Evolutionary conservation across 2,113 vertebrate species (phyloP).

Genomic region (Coptodon bakossiorum): DNA sequence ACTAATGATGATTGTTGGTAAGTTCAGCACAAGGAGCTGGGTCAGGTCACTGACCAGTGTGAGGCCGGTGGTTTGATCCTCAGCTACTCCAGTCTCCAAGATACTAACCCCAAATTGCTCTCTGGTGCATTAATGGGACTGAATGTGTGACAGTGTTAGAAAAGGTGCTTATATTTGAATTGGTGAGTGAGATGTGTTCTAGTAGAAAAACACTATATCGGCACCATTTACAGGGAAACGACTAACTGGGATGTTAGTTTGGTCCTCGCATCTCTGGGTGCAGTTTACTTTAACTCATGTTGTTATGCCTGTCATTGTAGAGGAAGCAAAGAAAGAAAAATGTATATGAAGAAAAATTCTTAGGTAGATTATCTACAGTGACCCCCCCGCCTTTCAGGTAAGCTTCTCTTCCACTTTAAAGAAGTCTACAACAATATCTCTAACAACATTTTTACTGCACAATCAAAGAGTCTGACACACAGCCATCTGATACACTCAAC

Average conservation of each 20-base stretch:
- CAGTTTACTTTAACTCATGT: background rate
- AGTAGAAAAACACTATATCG: background rate
- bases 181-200: background rate
- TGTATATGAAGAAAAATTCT: background rate
- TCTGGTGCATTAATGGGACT: background rate
- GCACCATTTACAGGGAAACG: background rate
- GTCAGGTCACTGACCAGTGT: background rate
- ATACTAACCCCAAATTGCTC: rapidly evolving
- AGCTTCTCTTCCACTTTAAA: background rate
- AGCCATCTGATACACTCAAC: rapidly evolving
- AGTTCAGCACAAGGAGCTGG: background rate
- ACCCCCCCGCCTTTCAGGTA: background rate
- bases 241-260: background rate
- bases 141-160: background rate
- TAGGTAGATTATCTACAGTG: background rate
- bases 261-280: rapidly evolving
- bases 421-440: background rate
- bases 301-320: background rate
- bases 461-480: rapidly evolving
- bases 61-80: background rate
- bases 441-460: background rate
- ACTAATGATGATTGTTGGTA: rapidly evolving
- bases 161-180: rapidly evolving
- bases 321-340: background rate
- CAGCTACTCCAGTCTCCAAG: background rate